Percentiles rank a stretch among this genome's conserved stretches.
Conservation (phyloP, 2,113 vertebrate species). For the Arothron firmamentum region DNA sequence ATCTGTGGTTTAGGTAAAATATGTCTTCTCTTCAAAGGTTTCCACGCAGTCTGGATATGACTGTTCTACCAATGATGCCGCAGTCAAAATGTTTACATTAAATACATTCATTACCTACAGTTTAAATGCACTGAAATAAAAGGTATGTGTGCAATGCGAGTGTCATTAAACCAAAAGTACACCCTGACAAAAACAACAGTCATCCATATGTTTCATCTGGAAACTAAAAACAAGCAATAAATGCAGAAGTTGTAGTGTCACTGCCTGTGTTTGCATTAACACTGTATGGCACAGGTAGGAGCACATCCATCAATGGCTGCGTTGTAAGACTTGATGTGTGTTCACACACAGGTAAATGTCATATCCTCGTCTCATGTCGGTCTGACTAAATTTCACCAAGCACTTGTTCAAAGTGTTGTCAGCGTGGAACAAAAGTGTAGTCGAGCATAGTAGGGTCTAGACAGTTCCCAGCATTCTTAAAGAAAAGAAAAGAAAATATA, state of each 20-base stretch:
- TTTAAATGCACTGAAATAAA: constrained; percentile 49
- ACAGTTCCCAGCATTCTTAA: constrained; percentile 17
- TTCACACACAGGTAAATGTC: background rate
- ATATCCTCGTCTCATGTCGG: background rate
- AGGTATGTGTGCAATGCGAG: constrained; percentile 46
- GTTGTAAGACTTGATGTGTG: constrained; percentile 62
- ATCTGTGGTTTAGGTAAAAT: constrained; percentile 68
- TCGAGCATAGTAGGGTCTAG: constrained; percentile 27
- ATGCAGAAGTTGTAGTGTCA: constrained; percentile 30
- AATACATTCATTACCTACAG: constrained; percentile 55
- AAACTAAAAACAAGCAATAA: constrained; percentile 34
- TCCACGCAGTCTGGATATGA: constrained; percentile 30
- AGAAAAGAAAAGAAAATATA: constrained; percentile 46
- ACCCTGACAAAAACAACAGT: constrained; percentile 48
- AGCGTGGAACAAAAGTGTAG: constrained; percentile 27
- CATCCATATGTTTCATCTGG: constrained; percentile 43
- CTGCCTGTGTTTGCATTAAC: too few relatives aligned
- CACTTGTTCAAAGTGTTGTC: constrained; percentile 5
- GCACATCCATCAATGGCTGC: constrained; percentile 42
- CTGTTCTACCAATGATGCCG: constrained; percentile 43
- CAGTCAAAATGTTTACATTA: constrained; percentile 49
- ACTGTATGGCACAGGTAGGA: constrained; percentile 29
- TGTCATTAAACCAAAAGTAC: constrained; percentile 41
- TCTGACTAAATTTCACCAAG: background rate
- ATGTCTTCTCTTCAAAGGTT: constrained; percentile 54